phyloP scores from a whole-genome alignment of 2,888 invertebrate species.

The Anthrax anthrax region DNA sequence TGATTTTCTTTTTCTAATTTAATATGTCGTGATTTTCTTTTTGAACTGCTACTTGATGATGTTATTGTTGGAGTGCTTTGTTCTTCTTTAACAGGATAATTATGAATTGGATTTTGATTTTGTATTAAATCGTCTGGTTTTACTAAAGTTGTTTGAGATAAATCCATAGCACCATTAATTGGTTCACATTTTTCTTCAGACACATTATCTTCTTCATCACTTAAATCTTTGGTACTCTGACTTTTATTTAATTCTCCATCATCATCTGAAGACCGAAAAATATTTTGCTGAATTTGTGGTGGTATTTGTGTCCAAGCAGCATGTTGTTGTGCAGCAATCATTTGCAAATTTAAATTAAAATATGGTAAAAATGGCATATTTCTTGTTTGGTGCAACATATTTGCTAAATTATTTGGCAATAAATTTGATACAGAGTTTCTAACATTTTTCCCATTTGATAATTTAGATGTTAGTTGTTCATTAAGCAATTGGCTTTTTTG shows the following conservation, averaged over 20 bases:
- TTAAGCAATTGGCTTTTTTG: background rate
- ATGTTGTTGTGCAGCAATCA: constrained; percentile 34
- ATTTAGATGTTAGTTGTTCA: background rate
- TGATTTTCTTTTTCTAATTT: constrained; percentile 46
- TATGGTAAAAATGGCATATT: constrained; percentile 31
- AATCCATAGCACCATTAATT: constrained; percentile 28
- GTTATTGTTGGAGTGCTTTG: constrained; percentile 22
- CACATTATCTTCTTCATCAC: constrained; percentile 18
- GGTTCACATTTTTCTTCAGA: constrained; percentile 5
- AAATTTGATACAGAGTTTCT: constrained; percentile 15
- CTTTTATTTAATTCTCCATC: constrained; percentile 10
- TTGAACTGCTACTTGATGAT: constrained; percentile 18
- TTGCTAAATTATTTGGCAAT: constrained; percentile 25
- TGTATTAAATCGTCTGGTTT: background rate
- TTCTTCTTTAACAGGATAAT: constrained; percentile 1
- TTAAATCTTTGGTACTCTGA: constrained; percentile 9
- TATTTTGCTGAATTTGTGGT: constrained; percentile 16
- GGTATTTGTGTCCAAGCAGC: constrained; percentile 30
- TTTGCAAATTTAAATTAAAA: constrained; percentile 32
- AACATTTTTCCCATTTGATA: background rate
- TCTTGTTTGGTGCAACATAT: constrained; percentile 25
- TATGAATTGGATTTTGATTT: background rate
- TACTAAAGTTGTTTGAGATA: constrained; percentile 22
- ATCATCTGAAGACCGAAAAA: constrained; percentile 4
- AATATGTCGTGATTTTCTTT: constrained; percentile 76